Conservation (phyloP, 1,140 invertebrate species). For the Oncopodura yosiiana region DNA sequence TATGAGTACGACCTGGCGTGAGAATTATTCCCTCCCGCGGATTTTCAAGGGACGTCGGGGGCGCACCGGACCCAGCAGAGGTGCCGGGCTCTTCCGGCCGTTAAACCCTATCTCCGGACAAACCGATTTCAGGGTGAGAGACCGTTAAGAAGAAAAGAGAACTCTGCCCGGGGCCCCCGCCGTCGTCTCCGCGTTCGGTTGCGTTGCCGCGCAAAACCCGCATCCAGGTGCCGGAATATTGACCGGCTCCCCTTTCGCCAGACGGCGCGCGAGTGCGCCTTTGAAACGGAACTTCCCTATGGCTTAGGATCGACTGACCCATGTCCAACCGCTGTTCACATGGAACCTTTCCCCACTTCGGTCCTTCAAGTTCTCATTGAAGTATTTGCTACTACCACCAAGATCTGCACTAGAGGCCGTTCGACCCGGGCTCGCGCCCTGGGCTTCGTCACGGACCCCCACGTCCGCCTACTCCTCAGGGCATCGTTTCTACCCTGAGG, state of each 20-base stretch:
- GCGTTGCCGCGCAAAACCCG: conserved; percentile 56
- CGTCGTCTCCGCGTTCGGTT: conserved; percentile 58
- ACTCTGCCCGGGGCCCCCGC: conserved; percentile 62
- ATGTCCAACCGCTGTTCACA: conserved; percentile 81
- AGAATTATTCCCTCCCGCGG: conserved; percentile 55
- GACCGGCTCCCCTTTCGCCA: conserved; percentile 60
- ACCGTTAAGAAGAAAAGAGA: conserved; percentile 62
- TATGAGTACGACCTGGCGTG: conserved; percentile 57
- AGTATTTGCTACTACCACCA: conserved; percentile 82
- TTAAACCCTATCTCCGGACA: conserved; percentile 58
- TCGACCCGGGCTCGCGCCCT: conserved; percentile 67
- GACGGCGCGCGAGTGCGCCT: conserved; percentile 41
- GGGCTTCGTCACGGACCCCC: too few relatives aligned
- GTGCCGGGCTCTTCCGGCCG: conserved; percentile 58
- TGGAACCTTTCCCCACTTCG: conserved; percentile 78
- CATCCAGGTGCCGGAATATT: conserved; percentile 61
- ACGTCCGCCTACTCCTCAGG: conserved; percentile 62
- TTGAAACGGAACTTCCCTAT: conserved; percentile 39
- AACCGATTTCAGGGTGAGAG: conserved; percentile 57
- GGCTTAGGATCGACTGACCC: conserved; percentile 68
- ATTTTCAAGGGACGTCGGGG: conserved; percentile 65
- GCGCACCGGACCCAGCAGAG: conserved; percentile 56
- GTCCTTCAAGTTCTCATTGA: conserved; percentile 71
- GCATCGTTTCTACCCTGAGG: conserved; percentile 58
- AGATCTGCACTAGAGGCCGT: conserved; percentile 71